Evolutionary conservation across 1,140 invertebrate species (phyloP), one percentile per base, ranked within the genome.

Genomic region (Rhizoglyphus robini): DNA sequence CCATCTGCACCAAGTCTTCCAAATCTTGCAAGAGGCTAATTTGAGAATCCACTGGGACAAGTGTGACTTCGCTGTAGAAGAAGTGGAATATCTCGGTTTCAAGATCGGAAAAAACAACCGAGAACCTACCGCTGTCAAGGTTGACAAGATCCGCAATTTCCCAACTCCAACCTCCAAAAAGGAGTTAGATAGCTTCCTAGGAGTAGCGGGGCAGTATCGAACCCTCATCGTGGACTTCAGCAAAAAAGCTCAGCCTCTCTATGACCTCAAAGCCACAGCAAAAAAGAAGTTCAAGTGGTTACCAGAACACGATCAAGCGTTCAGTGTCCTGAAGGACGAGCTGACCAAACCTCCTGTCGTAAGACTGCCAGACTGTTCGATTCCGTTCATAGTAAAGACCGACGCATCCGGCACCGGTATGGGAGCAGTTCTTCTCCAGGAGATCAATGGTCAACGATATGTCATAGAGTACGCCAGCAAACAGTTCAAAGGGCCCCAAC

Each of bases 161-260:
- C 41, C 41, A 15, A 46, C 41, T 23, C 41, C 41, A 46, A 46
- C 41, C 15, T 46, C 41, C 15, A 23, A 15, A 15, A 46, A 46
- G 41, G 41, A 46, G 15, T 15, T 46, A 15, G 15, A 46, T 15
- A 15, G 41, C 15, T 46, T 46, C 41, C 30, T 69, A 4, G 68
- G 65, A 3, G 27, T 69, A n/a, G 41, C 61, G 8, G 32, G 32
- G 4, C 66, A 63, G 32, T 70, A 62, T 30, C 36, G 60, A 25
- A n/a, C 57, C 4, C 68, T 68, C 59, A 36, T 70, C 1, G 31
- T 23, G 15, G 25, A 58, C 20, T 68, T 65, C 60, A 23, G 15
- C 15, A 15, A 46, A 23, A 46, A 15, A 15, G 41, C 41, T 23
- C 15, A 15, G 15, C 54, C 54, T 13, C 25, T 57, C 13, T 57